A percentile compares a stretch with the other conserved stretches of the same genome.
These are phyloP conservation scores for Scaptomyza tumidula DNA, from an alignment of 2,888 invertebrate genomes.

Conservation along the genomic window DNA sequence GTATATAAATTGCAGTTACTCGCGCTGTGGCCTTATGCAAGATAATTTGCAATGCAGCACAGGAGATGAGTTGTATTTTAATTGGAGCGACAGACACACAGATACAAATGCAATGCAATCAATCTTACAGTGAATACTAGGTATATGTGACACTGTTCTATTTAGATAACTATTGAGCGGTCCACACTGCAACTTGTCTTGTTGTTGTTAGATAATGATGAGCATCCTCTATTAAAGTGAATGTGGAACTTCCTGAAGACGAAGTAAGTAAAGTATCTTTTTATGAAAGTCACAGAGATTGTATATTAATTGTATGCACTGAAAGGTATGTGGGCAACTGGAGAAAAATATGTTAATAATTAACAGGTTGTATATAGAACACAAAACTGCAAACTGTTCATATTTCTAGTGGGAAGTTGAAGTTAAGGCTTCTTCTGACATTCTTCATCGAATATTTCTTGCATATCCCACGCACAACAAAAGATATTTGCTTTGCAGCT, in stretches of 20 bases:
- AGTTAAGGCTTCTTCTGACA: not conserved
- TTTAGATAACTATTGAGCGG: slow-evolving; percentile 33
- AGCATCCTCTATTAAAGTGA: slow-evolving; percentile 55
- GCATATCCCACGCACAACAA: slow-evolving; percentile 4
- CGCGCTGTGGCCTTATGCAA: slow-evolving; percentile 62
- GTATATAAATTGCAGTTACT: slow-evolving; percentile 12
- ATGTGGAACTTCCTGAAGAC: slow-evolving; percentile 40
- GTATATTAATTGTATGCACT: slow-evolving; percentile 1
- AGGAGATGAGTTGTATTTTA: slow-evolving; percentile 76
- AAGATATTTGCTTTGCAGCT: slow-evolving; percentile 13
- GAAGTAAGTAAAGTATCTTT: not conserved
- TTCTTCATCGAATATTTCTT: slow-evolving; percentile 3
- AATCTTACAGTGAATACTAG: slow-evolving; percentile 13
- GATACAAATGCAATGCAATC: slow-evolving; percentile 11
- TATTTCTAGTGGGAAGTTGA: not conserved
- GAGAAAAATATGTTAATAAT: not conserved
- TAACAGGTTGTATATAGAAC: too few relatives aligned
- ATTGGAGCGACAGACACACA: slow-evolving; percentile 58
- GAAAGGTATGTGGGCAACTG: not conserved
- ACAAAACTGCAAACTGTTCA: too few relatives aligned
- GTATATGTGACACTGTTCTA: slow-evolving; percentile 42
- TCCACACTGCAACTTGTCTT: slow-evolving; percentile 6
- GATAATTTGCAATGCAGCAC: slow-evolving; percentile 75
- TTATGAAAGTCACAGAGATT: not conserved
- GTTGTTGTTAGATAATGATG: slow-evolving; percentile 40